Conservation (phyloP, 1,140 invertebrate genomes). For the Drosophila chauvacae region DNA sequence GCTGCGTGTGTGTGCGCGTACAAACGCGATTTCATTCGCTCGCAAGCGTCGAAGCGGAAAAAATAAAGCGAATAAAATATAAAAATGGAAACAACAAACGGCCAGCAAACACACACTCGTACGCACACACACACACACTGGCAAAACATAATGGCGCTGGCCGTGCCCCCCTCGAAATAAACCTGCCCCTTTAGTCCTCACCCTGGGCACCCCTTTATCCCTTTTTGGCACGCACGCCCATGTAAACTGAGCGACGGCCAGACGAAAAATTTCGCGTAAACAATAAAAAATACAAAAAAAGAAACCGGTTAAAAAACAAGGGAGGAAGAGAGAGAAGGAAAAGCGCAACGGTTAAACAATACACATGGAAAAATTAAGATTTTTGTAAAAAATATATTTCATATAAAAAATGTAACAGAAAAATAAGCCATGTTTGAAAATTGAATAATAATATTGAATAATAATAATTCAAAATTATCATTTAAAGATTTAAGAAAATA, state of each 20-base stretch:
- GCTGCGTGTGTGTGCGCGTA: constrained; percentile 34
- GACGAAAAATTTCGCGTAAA: constrained; percentile 75
- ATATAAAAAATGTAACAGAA: not conserved
- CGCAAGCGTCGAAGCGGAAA: constrained; percentile 80
- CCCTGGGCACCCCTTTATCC: constrained; percentile 27
- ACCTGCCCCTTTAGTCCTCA: not conserved
- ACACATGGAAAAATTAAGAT: not conserved
- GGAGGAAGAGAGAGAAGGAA: constrained; percentile 20
- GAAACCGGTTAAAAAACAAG: constrained; percentile 50
- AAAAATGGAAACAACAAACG: constrained; percentile 78
- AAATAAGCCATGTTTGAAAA: not conserved
- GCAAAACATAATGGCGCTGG: constrained; percentile 73
- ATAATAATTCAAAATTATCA: not conserved
- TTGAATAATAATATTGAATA: no score
- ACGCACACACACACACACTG: constrained; percentile 52
- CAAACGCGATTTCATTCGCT: constrained; percentile 80
- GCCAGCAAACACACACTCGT: constrained; percentile 32
- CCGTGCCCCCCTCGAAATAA: constrained; percentile 37
- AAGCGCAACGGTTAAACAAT: constrained; percentile 59
- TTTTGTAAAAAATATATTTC: not conserved
- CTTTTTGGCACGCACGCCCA: constrained; percentile 66
- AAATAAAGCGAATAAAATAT: constrained; percentile 84
- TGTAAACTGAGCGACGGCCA: constrained; percentile 50
- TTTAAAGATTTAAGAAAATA: not conserved
- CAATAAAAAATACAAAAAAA: constrained; percentile 76